phyloP scores from a whole-genome alignment of 2,797 vertebrate species.

The Rhinophrynus dorsalis region DNA sequence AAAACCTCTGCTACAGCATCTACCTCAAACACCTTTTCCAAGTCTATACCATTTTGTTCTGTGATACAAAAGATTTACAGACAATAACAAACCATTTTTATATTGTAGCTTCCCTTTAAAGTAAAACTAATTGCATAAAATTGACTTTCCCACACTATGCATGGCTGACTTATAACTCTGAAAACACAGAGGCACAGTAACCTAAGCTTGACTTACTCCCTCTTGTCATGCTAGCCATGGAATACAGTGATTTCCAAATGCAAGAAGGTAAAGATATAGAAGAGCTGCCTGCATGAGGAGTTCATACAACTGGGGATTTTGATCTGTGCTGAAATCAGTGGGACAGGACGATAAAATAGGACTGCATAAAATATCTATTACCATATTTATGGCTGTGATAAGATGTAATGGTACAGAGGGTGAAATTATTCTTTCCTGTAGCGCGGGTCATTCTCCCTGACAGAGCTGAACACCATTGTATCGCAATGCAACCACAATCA shows the following conservation, averaged over 20 bases:
- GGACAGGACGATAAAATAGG: neutral
- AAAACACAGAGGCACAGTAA: neutral
- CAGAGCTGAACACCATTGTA: neutral
- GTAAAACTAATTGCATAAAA: too few species aligned
- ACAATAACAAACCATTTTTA: too few species aligned
- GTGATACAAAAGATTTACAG: too few species aligned
- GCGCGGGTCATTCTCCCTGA: neutral
- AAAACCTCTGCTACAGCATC: too few species aligned
- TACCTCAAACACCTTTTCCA: too few species aligned
- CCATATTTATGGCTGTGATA: neutral
- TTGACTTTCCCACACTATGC: too few species aligned
- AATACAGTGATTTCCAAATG: neutral
- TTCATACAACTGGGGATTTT: neutral
- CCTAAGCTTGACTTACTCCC: neutral
- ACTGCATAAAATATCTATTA: slow-evolving; percentile 6
- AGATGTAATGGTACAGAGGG: neutral
- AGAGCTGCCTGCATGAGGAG: neutral
- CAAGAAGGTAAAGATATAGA: neutral
- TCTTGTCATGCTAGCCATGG: neutral
- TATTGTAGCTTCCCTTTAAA: too few species aligned
- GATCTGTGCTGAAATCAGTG: neutral
- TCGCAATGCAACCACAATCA: neutral
- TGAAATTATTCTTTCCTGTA: neutral
- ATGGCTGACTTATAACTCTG: neutral
- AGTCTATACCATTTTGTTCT: too few species aligned